These are phyloP conservation scores for Xanthia togata DNA, from an alignment of 2,888 invertebrate genomes.

Conservation along the genomic window DNA sequence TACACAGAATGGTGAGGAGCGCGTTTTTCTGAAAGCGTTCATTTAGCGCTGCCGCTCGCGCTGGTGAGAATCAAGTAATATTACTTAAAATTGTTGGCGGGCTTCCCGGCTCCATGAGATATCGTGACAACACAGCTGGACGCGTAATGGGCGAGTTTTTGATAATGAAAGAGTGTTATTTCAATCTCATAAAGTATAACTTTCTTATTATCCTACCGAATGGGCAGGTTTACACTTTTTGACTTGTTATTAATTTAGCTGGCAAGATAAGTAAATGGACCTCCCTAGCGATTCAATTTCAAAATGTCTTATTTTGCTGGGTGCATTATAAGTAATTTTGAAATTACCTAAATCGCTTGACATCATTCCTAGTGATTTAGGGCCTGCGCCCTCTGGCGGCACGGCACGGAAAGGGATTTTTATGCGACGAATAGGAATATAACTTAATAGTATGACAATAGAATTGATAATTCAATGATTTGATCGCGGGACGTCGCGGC, in stretches of 20 bases:
- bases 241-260: background rate
- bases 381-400: background rate
- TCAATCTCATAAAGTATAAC: background rate
- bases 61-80: slow-evolving; percentile 50
- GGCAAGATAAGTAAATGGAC: background rate
- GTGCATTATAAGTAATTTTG: too few relatives aligned
- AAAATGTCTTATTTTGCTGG: background rate
- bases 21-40: slow-evolving; percentile 38
- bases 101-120: slow-evolving; percentile 46
- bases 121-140: slow-evolving; percentile 48
- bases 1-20: slow-evolving; percentile 20
- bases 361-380: background rate
- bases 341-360: too few relatives aligned
- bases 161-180: background rate
- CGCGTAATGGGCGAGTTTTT: background rate
- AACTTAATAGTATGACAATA: background rate
- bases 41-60: too few relatives aligned
- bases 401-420: background rate
- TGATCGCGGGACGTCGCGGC: background rate
- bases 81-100: slow-evolving; percentile 53
- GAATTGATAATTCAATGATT: background rate
- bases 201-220: too few relatives aligned
- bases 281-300: background rate
- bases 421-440: background rate
- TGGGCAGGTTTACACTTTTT: background rate